A percentile compares a stretch with the other conserved stretches of the same genome.
Evolutionary conservation across 2,797 vertebrate species (phyloP).

Genomic region (Austrolebias charrua): DNA sequence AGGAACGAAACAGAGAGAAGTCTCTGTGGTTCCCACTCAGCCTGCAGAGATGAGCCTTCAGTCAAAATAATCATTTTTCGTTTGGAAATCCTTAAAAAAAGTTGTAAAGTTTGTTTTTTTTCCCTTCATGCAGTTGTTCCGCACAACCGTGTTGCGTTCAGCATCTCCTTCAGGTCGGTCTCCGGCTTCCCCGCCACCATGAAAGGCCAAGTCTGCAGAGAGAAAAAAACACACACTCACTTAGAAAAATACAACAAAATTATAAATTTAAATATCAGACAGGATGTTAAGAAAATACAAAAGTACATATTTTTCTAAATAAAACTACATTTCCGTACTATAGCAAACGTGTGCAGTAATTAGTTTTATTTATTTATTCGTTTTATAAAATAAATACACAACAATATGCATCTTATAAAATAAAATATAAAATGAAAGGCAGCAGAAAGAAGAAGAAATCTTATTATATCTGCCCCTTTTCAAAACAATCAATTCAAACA

Average conservation of each 20-base stretch:
- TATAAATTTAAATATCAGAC: background rate
- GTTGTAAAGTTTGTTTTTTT: conserved; percentile 12
- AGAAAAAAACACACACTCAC: background rate
- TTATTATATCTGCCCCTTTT: too few species aligned
- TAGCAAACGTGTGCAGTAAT: background rate
- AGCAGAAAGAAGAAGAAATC: too few species aligned
- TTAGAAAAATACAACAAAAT: background rate
- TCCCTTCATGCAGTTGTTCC: conserved; percentile 90
- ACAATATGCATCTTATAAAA: too few species aligned
- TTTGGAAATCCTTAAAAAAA: background rate
- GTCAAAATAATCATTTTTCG: conserved; percentile 16
- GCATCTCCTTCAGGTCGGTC: conserved; percentile 94
- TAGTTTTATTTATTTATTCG: too few species aligned
- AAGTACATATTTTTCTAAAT: background rate
- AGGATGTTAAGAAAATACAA: background rate
- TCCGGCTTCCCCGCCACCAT: conserved; percentile 97
- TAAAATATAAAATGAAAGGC: too few species aligned
- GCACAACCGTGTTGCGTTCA: conserved; percentile 89
- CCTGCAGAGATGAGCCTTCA: conserved; percentile 64
- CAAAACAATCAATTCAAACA: too few species aligned
- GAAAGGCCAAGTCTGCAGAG: conserved; percentile 95
- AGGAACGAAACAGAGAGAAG: conserved; percentile 59
- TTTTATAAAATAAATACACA: too few species aligned
- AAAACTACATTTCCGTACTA: background rate
- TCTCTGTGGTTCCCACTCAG: conserved; percentile 72